Base-by-base conservation (phyloP, 2,797 vertebrate genomes). In the Pseudopleuronectes americanus region DNA sequence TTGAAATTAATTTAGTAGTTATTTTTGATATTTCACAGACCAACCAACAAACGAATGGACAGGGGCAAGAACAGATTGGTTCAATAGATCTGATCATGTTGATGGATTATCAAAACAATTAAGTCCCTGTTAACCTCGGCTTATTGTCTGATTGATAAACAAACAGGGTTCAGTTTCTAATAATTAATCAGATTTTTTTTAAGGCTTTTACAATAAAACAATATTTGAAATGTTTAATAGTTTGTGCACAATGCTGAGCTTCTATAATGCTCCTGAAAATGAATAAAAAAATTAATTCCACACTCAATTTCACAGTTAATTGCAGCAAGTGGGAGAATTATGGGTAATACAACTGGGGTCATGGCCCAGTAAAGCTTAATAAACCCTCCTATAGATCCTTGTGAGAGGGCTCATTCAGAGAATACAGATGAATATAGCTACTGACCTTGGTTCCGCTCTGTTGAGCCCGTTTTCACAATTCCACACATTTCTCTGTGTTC, bases 231-330 rank as follows among this genome's bases (percentile, higher is more conserved):
- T 45, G 16, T 45, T 16, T 62, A 26, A 21, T 21, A n/a, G 8
- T 56, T 38, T 61, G n/a, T 14, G 4, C 57, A 17, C 26, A 66
- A 45, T 10, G 4, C 26, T 49, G 52, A 55, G 43, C 45, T 56
- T 49, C 17, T 57, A 4, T 21, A 57, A 64, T 58, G 51, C 55
- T 58, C 47, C 54, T 62, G n/a, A 76, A 66, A 48, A 67, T 64
- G 16, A 64, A 73, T 72, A 54, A 60, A n/a, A 60, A n/a, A 45
- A 41, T 64, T 59, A 41, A 81, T 75, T 36, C 36, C 58, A 72
- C 54, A 49, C 52, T 81, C 33, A 60, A 74, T 82, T 80, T 73
- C 61, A 74, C 28, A 73, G 59, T 77, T 68, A 78, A 79, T 80
- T 83, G 69, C 71, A 57, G 21, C 45, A 54, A 64, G 75, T 59